Evolutionary conservation across 2,113 vertebrate species (phyloP).

Genomic region (cat (Felis catus)): F.catus_Fca126_mat1.0 CM031417.1:89836001-89836500

Average conservation of each 20-base stretch:
- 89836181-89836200: conserved; percentile 59
- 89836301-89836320: background rate
- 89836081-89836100: conserved; percentile 16
- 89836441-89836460: background rate
- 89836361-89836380: conserved; percentile 22
- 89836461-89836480: background rate
- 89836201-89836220: conserved; percentile 43
- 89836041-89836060: conserved; percentile 20
- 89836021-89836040: conserved; percentile 50
- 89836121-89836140: conserved; percentile 8
- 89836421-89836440: background rate
- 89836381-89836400: background rate
- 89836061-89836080: conserved; percentile 7
- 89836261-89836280: background rate
- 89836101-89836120: conserved; percentile 7
- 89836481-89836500: background rate
- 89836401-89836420: background rate
- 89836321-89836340: background rate
- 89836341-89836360: background rate
- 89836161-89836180: background rate
- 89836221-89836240: conserved; percentile 12
- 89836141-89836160: conserved; percentile 22
- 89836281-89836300: conserved; percentile 26
- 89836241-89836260: conserved; percentile 50
- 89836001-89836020: conserved; percentile 68